Percentiles rank a stretch among this genome's conserved stretches.
These are phyloP conservation scores for Nyctibius bracteatus DNA, from an alignment of 2,113 vertebrate genomes.

Conservation along the genomic window DNA sequence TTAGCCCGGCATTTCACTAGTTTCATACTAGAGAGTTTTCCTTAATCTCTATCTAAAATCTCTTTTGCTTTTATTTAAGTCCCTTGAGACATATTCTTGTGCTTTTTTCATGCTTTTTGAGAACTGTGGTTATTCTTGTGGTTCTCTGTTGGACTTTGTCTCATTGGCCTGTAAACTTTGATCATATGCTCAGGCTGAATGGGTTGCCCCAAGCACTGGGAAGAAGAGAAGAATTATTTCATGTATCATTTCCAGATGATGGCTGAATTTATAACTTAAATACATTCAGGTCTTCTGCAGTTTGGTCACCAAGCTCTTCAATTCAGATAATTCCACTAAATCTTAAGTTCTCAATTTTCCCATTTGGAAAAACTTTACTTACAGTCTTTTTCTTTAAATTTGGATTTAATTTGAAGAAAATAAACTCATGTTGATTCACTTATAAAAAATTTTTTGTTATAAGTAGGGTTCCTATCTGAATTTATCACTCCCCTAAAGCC, in stretches of 20 bases:
- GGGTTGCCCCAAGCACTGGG: background rate
- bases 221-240: background rate
- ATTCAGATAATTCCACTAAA: background rate
- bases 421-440: background rate
- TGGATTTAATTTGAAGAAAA: background rate
- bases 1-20: background rate
- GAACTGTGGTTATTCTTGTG: background rate
- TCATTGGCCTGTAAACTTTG: background rate
- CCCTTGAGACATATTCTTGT: background rate
- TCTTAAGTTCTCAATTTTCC: background rate
- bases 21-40: background rate
- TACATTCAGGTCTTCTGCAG: background rate
- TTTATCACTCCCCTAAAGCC: background rate
- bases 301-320: background rate
- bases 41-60: constrained; percentile 18
- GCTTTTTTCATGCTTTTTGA: background rate
- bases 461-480: background rate
- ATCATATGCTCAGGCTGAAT: background rate
- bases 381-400: background rate
- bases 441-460: background rate
- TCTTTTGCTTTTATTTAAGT: constrained; percentile 23
- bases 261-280: background rate
- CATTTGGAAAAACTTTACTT: background rate
- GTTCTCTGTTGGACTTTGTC: background rate
- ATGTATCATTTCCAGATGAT: background rate